Evolutionary conservation across 2,113 vertebrate species (phyloP), one percentile per base, ranked within the genome.

Genomic region (Caretta caretta): DNA sequence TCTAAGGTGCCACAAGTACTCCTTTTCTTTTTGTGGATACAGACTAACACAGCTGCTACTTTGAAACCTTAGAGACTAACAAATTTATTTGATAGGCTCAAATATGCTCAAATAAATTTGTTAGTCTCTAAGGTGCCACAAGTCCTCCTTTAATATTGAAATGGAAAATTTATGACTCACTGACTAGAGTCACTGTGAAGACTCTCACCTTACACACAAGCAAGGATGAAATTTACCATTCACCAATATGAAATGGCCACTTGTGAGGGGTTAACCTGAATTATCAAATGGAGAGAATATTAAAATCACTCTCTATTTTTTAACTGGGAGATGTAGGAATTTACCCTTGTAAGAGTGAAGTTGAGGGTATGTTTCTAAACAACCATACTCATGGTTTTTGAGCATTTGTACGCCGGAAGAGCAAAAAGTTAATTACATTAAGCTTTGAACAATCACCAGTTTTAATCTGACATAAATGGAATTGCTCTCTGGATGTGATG

Each of bases 381-480:
- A 51, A 11, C n/a, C 38, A 57, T 24, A 16, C 22, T 1, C 76
- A 75, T 75, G 76, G 51, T 46, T 84, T 48, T 62, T 10, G 50
- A 80, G 48, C 56, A 22, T 90, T 90, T 87, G 90, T 88, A 12
- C 50, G 16, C 83, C 48, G 89, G 14, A 84, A 69, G 82, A 93
- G 62, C 88, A 49, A 13, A 1, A 80, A 90, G 92, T 93, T 83
- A 93, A 91, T 95, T 81, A 10, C 31, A 16, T 81, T n/a, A 94
- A 88, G 87, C 84, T 94, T 11, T 93, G 76, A 84, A 72, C 62
- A 56, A 90, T 91, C 95, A 69, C 42, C 48, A 3, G 90, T 92
- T 88, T 95, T 75, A 69, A 76, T 62, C 84, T 54, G 86, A 13
- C 5, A 3, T 0, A 29, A 35, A 81, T 46, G 86, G 56, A 89